A percentile compares a stretch with the other conserved stretches of the same genome.
Conservation (phyloP, 2,797 vertebrate species). For the Coluber constrictor region DNA sequence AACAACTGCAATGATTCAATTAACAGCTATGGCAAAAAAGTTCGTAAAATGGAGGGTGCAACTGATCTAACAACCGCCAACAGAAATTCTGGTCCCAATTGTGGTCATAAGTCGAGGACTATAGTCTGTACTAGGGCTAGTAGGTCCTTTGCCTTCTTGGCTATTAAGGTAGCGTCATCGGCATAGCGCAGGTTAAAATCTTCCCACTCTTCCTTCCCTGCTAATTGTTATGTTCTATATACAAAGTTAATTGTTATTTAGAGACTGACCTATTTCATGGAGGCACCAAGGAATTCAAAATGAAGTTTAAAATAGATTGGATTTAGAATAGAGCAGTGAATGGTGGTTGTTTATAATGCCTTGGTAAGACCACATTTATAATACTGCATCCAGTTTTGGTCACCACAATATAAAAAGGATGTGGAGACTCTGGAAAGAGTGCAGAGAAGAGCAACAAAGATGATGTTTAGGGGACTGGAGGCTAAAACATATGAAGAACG, state of each 20-base stretch:
- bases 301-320: background rate
- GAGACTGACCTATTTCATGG: background rate
- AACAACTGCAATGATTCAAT: background rate
- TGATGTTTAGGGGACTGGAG: background rate
- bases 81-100: background rate
- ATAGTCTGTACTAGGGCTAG: background rate
- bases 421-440: background rate
- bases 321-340: background rate
- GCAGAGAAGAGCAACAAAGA: background rate
- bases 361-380: background rate
- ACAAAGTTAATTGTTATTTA: background rate
- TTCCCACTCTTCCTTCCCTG: background rate
- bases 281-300: background rate
- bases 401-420: background rate
- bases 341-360: background rate
- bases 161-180: background rate
- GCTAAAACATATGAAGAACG: background rate
- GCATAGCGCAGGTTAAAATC: background rate
- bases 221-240: background rate
- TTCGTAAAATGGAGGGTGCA: background rate
- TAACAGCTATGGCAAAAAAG: background rate
- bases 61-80: background rate
- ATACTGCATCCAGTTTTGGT: background rate
- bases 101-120: background rate
- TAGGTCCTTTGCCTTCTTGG: background rate